phyloP scores from a whole-genome alignment of 92 coral and sea anemone species.

The Bergia puertoricense region DNA sequence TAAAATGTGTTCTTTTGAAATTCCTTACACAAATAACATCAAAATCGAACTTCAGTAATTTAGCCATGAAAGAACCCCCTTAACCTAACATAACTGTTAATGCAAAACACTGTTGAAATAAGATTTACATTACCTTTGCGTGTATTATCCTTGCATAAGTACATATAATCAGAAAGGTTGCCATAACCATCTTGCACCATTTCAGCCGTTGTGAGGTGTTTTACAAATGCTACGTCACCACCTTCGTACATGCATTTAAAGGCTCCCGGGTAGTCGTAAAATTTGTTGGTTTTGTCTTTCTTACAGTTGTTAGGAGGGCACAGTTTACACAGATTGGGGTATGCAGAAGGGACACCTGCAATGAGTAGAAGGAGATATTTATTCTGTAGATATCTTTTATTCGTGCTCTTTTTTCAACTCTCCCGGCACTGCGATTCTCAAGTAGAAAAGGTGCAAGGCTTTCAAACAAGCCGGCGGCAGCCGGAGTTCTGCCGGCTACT shows the following conservation, averaged over 20 bases:
- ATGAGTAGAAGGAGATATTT: too few species aligned
- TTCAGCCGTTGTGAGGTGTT: slow-evolving; percentile 59
- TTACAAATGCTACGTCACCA: slow-evolving; percentile 87
- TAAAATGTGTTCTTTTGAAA: too few species aligned
- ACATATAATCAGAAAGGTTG: slow-evolving; percentile 49
- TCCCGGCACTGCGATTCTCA: too few species aligned
- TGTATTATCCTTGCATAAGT: slow-evolving; percentile 62
- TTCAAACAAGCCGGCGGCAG: too few species aligned
- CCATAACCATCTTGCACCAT: slow-evolving; percentile 48
- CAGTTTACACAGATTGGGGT: slow-evolving; percentile 55
- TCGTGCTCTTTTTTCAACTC: too few species aligned
- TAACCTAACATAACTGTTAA: too few species aligned
- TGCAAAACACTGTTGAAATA: neutral
- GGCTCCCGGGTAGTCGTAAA: slow-evolving; percentile 68
- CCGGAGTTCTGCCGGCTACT: too few species aligned
- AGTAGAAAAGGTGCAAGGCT: too few species aligned
- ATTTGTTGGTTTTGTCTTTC: slow-evolving; percentile 29
- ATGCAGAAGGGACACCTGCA: slow-evolving; percentile 24
- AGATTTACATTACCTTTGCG: slow-evolving; percentile 49
- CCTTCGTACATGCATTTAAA: slow-evolving; percentile 79
- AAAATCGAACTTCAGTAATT: too few species aligned
- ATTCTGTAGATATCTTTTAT: too few species aligned
- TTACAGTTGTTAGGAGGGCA: slow-evolving; percentile 30
- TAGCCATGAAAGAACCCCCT: too few species aligned
- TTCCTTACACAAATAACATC: too few species aligned